Evolutionary conservation across 2,113 vertebrate species (phyloP).

Genomic region (Petrocephalus microphthalmus): DNA sequence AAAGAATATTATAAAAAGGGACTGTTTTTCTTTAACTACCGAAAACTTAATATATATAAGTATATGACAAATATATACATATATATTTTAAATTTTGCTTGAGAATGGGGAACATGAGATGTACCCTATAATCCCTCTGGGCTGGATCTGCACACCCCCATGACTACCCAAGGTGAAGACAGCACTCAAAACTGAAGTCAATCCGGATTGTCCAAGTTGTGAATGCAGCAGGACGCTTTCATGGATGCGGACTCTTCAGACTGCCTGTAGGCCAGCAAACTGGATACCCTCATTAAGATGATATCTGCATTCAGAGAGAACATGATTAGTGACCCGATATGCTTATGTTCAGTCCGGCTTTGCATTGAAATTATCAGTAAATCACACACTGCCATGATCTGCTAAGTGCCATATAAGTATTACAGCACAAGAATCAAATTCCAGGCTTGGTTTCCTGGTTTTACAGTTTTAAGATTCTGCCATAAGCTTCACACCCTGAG

Average conservation of each 20-base stretch:
- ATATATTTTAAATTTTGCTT: constrained; percentile 62
- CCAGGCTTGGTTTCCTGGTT: background rate
- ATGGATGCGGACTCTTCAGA: too few species aligned
- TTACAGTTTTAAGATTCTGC: background rate
- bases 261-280: background rate
- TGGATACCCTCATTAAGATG: background rate
- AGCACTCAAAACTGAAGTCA: background rate
- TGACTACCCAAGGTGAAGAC: background rate
- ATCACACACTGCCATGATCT: constrained; percentile 34
- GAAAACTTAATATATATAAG: constrained; percentile 35
- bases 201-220: background rate
- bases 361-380: constrained; percentile 19
- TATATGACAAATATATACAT: constrained; percentile 35
- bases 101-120: constrained; percentile 43
- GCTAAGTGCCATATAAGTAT: constrained; percentile 30
- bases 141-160: constrained; percentile 46
- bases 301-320: background rate
- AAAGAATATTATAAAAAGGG: constrained; percentile 42
- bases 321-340: background rate
- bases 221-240: background rate
- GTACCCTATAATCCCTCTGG: constrained; percentile 34
- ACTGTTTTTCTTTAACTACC: constrained; percentile 55
- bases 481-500: background rate
- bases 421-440: constrained; percentile 16
- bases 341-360: constrained; percentile 25